These are phyloP conservation scores for Pseudocheirus occidentalis DNA, from an alignment of 2,797 vertebrate species.

Conservation along the genomic window DNA sequence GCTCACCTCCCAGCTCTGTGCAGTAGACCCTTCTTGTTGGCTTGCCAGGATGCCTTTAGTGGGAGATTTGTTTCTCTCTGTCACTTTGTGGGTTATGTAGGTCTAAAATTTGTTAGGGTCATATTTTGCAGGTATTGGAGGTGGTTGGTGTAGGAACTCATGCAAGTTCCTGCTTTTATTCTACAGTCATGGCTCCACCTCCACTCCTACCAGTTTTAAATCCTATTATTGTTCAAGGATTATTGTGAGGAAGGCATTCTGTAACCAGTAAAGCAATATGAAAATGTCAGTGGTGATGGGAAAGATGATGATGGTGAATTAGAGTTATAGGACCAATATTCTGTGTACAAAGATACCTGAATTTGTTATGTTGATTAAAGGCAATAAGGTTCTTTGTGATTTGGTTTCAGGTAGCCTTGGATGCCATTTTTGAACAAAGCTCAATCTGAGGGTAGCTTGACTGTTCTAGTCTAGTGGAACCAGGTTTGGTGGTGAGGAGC, in stretches of 20 bases:
- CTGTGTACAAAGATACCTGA: not conserved
- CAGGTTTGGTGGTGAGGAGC: conserved; percentile 12
- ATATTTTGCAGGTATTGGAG: too few species aligned
- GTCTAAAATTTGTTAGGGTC: too few species aligned
- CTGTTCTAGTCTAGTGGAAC: not conserved
- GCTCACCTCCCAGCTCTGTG: too few species aligned
- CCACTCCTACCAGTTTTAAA: not conserved
- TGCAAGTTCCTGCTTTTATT: too few species aligned
- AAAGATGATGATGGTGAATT: not conserved
- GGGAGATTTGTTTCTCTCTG: too few species aligned
- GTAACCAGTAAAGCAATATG: not conserved
- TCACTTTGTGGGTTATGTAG: too few species aligned
- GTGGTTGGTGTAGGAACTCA: too few species aligned
- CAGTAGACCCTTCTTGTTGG: too few species aligned
- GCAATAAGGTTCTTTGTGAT: conserved; percentile 29
- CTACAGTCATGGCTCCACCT: too few species aligned
- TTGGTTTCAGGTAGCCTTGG: conserved; percentile 44
- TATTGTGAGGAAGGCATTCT: not conserved
- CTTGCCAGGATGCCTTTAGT: too few species aligned
- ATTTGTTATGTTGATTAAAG: conserved; percentile 31
- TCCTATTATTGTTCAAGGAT: not conserved
- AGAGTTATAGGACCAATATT: not conserved
- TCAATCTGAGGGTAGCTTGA: not conserved
- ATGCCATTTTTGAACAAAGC: conserved; percentile 34
- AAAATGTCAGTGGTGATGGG: not conserved